Percentiles rank a stretch among this genome's conserved stretches.
Evolutionary conservation across 2,888 invertebrate species (phyloP).

Genomic region (Cerastis leucographa): DNA sequence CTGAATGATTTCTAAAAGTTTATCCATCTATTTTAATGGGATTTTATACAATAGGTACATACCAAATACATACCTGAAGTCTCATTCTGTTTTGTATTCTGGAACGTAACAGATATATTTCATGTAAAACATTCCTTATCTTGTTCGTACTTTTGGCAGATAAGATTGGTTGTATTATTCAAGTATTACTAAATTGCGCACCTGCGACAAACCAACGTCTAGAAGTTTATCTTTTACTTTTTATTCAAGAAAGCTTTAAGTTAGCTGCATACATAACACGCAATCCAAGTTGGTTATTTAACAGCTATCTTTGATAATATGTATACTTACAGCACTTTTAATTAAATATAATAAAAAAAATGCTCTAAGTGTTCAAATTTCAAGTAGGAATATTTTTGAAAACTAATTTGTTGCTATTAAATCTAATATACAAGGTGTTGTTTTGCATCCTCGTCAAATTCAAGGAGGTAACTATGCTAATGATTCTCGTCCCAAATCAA

Average conservation of each 20-base stretch:
- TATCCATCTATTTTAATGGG: too few species aligned
- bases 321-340: too few species aligned
- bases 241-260: slow-evolving; percentile 25
- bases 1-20: too few species aligned
- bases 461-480: too few species aligned
- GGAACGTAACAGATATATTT: slow-evolving; percentile 38
- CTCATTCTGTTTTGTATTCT: slow-evolving; percentile 16
- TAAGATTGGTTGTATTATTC: slow-evolving; percentile 67
- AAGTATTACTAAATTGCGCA: slow-evolving; percentile 69
- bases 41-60: background rate
- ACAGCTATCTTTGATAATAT: background rate
- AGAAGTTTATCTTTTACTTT: slow-evolving; percentile 71
- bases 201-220: slow-evolving; percentile 71
- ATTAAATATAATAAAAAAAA: too few species aligned
- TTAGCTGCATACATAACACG: background rate
- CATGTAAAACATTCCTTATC: slow-evolving; percentile 63
- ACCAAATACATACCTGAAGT: background rate
- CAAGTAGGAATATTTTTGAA: background rate
- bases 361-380: background rate
- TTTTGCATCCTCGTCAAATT: too few species aligned
- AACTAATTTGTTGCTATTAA: too few species aligned
- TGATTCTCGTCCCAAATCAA: too few species aligned
- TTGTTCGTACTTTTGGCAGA: slow-evolving; percentile 57
- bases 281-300: background rate
- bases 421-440: too few species aligned